Evolutionary conservation across 2,888 invertebrate genomes (phyloP), one percentile per base, ranked within the genome.

Genomic region (Barypeithes pellucidus): DNA sequence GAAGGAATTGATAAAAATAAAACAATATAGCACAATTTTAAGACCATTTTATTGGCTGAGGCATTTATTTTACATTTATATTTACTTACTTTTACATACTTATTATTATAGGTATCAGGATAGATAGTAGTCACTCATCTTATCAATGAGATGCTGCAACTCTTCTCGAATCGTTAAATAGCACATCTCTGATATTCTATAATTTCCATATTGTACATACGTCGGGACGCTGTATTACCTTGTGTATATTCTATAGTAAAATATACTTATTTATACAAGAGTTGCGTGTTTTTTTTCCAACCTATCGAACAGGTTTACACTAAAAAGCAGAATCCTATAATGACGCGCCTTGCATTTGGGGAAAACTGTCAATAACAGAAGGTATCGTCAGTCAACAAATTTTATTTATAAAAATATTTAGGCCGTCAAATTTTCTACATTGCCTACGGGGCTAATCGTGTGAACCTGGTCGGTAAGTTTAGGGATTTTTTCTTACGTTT

Each of bases 11-110:
- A n/a, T n/a, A n/a, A n/a, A 29, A 75, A 75, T 76, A 76, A 73
- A 76, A 70, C 62, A 73, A 69, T 24, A 12, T 57, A 39, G 16
- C 69, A 77, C 78, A 79, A 80, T 82, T 84, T 84, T 84, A 83
- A 84, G 81, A 84, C 84, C 83, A 83, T 83, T 85, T 84, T 86
- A 86, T 85, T 86, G 86, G 85, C 85, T 86, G 86, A 86, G 86
- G 86, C 86, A 85, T 85, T 85, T 85, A 86, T 86, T 85, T 85
- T 86, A 86, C 86, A 86, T 85, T 85, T 85, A 86, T 85, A 84
- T 83, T 85, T 82, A 84, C 84, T 85, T 84, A 85, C 83, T 82
- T 82, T 84, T 85, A 85, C 83, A 85, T 84, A 85, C 63, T 84
- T 69, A 72, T 72, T 68, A 59, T 41, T 85, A 85, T 85, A 85